phyloP scores from a whole-genome alignment of 1,140 invertebrate species.

The Lucilia sericata region DNA sequence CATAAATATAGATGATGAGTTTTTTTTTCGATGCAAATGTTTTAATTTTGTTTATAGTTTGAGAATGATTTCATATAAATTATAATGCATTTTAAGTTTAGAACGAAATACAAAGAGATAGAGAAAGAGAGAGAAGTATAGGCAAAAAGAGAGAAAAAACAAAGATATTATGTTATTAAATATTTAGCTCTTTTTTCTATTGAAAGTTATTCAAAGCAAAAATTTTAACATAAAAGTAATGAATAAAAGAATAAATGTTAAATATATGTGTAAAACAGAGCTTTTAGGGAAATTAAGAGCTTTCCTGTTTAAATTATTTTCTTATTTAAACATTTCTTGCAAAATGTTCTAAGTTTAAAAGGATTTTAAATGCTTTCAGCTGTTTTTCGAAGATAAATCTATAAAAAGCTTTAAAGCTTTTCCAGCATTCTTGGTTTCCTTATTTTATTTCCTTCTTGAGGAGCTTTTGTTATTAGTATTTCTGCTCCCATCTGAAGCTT shows the following conservation, averaged over 20 bases:
- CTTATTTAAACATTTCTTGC: too few relatives aligned
- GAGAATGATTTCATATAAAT: background rate
- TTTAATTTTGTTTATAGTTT: background rate
- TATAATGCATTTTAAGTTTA: background rate
- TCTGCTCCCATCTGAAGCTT: too few relatives aligned
- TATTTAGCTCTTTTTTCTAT: constrained; percentile 33
- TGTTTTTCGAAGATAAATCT: too few relatives aligned
- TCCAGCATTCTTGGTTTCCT: too few relatives aligned
- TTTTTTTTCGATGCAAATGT: background rate
- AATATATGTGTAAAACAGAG: background rate
- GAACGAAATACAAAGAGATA: constrained; percentile 20
- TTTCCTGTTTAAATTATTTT: too few relatives aligned
- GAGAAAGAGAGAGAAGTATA: constrained; percentile 37
- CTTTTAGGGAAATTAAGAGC: too few relatives aligned
- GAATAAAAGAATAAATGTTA: background rate
- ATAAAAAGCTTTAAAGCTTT: too few relatives aligned
- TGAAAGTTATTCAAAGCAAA: background rate
- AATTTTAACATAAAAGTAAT: background rate
- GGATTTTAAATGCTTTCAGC: too few relatives aligned
- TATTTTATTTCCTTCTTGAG: too few relatives aligned
- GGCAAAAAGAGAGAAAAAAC: constrained; percentile 46
- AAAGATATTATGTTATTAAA: constrained; percentile 42
- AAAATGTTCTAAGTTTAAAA: too few relatives aligned
- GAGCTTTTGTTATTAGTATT: too few relatives aligned
- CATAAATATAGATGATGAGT: background rate